phyloP scores from a whole-genome alignment of 2,888 invertebrate genomes.

The Orgyia antiqua region DNA sequence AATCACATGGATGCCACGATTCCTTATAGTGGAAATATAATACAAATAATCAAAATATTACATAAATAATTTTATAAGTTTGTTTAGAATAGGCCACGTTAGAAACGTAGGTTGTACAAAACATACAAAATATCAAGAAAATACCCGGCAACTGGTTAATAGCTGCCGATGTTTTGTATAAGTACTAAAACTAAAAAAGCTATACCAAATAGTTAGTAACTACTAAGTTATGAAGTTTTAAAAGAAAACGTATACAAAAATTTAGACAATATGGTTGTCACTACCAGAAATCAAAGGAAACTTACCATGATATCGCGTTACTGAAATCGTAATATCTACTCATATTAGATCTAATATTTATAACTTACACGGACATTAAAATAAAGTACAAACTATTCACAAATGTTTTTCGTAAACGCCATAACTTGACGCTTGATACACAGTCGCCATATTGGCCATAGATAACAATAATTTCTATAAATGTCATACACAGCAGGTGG shows the following conservation, averaged over 20 bases:
- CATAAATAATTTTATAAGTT: too few relatives aligned
- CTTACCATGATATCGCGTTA: constrained; percentile 76
- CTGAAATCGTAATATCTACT: constrained; percentile 77
- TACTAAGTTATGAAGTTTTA: too few relatives aligned
- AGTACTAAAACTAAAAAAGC: too few relatives aligned
- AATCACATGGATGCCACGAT: too few relatives aligned
- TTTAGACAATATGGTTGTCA: constrained; percentile 67
- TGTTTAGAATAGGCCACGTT: too few relatives aligned
- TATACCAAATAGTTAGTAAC: too few relatives aligned
- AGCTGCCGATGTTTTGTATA: too few relatives aligned
- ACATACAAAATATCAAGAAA: too few relatives aligned
- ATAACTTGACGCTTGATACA: constrained; percentile 60
- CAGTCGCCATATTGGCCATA: constrained; percentile 69
- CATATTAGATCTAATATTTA: constrained; percentile 61
- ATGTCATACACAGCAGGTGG: constrained; percentile 29
- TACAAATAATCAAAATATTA: too few relatives aligned
- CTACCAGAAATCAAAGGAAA: constrained; percentile 36
- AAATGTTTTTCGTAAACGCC: constrained; percentile 61
- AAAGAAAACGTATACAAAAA: constrained; percentile 58
- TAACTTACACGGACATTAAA: constrained; percentile 51
- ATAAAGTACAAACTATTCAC: constrained; percentile 46
- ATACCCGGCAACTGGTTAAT: too few relatives aligned
- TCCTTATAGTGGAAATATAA: too few relatives aligned
- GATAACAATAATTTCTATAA: constrained; percentile 36
- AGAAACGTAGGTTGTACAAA: too few relatives aligned